Base-by-base conservation (phyloP, 2,888 invertebrate species). In the Melipona bicolor region DNA sequence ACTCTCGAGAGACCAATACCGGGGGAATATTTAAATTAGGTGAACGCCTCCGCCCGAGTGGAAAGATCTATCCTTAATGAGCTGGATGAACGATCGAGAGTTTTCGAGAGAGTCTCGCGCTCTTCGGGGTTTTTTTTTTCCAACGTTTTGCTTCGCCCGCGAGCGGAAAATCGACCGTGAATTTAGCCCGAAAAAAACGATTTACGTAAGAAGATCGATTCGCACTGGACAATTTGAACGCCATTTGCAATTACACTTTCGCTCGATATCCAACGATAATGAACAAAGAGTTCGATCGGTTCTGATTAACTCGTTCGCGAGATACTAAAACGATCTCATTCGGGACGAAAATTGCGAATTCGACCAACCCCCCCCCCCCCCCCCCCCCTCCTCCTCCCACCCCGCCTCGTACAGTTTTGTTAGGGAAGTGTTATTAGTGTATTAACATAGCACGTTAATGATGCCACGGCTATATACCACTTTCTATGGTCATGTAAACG, bases 11-110 rank as follows among this genome's bases (percentile, higher is more conserved):
- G 67, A 79, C 79, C 74, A 50, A 50, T 67, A 54, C 54, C 79
- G 65, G 80, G 80, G 74, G 81, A 88, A 91, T 90, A 91, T 92
- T 93, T 90, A 90, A 92, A 92, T 92, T 89, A 89, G 88, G 86
- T 87, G 85, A 88, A 90, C 90, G 87, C 79, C 87, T 85, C 64
- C n/a, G 56, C n/a, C 5, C n/a, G 9, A 27, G 50, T 80, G 80
- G 89, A 88, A 90, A 86, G 88, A 79, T 77, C 86, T 74, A 88
- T 27, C 88, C 87, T 86, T 90, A 89, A 92, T 90, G 89, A 87
- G 82, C 83, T 75, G 86, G 84, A 89, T 88, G 87, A 90, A 71
- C 86, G 78, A 79, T 85, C 79, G 85, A 87, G 87, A 88, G 87
- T 90, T 86, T 82, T 83, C 79, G 86, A 43, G 43, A 70, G 49